These are phyloP conservation scores for Papilio gigon DNA, from an alignment of 2,888 invertebrate genomes.

Conservation along the genomic window DNA sequence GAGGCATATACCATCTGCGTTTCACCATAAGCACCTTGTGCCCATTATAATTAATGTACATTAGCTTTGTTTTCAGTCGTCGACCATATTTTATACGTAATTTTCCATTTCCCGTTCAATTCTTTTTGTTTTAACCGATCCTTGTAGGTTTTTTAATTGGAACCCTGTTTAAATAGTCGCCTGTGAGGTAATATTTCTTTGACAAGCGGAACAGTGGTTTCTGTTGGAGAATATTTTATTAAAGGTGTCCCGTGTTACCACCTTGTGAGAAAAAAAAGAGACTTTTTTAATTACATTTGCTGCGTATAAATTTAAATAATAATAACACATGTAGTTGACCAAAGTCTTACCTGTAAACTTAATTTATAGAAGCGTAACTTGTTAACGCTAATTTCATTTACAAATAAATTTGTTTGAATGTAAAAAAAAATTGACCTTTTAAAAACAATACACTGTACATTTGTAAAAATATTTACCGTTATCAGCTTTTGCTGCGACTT, in stretches of 20 bases:
- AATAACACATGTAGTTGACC: background rate
- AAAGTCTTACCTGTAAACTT: background rate
- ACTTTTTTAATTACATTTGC: conserved; percentile 7
- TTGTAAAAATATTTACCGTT: too few relatives aligned
- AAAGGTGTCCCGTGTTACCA: conserved; percentile 16
- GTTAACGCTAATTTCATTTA: background rate
- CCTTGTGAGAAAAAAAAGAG: conserved; percentile 24
- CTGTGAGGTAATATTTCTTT: conserved; percentile 5
- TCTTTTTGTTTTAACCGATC: background rate
- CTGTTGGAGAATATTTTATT: background rate
- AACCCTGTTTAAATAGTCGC: background rate
- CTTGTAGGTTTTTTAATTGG: background rate
- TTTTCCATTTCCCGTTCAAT: conserved; percentile 43
- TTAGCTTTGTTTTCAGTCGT: conserved; percentile 45
- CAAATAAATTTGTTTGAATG: background rate
- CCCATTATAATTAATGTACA: conserved; percentile 40
- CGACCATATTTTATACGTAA: conserved; percentile 41
- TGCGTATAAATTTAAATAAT: background rate
- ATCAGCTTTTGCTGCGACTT: too few relatives aligned
- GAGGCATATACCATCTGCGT: conserved; percentile 43
- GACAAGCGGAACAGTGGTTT: conserved; percentile 18
- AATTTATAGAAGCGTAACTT: background rate
- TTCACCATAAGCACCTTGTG: conserved; percentile 42
- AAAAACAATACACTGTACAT: too few relatives aligned
- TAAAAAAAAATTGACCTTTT: too few relatives aligned